These are phyloP conservation scores for Monopterus albus DNA, from an alignment of 2,113 vertebrate genomes.

Conservation along the genomic window DNA sequence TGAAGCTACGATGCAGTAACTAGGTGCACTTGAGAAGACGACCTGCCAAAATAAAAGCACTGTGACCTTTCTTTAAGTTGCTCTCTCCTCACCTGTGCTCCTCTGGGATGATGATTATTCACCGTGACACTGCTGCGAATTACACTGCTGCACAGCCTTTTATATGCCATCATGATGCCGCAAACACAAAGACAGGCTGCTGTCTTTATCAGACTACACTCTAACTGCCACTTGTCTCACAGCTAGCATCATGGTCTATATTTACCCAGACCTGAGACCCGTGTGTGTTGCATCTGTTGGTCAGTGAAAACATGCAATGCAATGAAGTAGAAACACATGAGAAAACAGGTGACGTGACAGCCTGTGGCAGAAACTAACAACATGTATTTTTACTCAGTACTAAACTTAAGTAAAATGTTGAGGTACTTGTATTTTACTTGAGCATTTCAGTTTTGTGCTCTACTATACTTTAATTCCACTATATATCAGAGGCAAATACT, in stretches of 20 bases:
- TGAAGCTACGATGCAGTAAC: not conserved
- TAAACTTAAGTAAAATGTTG: too few species aligned
- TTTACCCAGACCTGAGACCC: constrained; percentile 30
- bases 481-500: not conserved
- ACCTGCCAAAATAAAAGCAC: not conserved
- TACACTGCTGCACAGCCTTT: not conserved
- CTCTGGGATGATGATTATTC: not conserved
- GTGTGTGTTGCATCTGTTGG: not conserved
- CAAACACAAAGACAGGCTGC: not conserved
- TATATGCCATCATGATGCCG: not conserved
- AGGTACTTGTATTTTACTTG: too few species aligned
- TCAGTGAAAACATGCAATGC: too few species aligned
- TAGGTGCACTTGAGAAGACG: not conserved
- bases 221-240: constrained; percentile 21
- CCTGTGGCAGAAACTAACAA: too few species aligned
- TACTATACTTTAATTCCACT: not conserved
- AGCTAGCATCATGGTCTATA: constrained; percentile 34
- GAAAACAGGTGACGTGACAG: too few species aligned
- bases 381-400: too few species aligned
- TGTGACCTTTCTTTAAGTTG: not conserved
- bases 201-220: not conserved
- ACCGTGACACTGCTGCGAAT: not conserved
- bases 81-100: constrained; percentile 32
- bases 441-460: not conserved
- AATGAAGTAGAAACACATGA: too few species aligned